Conservation (phyloP, 2,888 invertebrate species). For the Acanthosoma haemorrhoidale region DNA sequence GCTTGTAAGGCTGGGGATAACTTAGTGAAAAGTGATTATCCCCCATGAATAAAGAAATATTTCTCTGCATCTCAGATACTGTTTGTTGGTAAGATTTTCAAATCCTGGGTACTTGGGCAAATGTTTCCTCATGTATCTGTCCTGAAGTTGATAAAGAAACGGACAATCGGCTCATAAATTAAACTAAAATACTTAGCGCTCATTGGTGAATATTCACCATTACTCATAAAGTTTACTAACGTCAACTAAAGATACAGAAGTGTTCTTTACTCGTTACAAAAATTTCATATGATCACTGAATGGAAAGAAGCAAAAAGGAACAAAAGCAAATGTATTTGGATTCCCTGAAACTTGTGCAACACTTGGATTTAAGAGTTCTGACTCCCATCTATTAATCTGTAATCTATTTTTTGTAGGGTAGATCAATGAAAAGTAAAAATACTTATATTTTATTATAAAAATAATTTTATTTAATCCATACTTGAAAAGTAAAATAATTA, state of each 20-base stretch:
- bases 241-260: neutral
- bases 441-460: no score
- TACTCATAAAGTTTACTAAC: neutral
- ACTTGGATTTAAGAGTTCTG: neutral
- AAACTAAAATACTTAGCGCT: no score
- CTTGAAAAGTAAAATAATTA: no score
- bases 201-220: neutral
- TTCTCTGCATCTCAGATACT: neutral
- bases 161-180: no score
- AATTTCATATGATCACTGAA: neutral
- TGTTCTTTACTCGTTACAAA: neutral
- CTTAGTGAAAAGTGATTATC: constrained; percentile 2
- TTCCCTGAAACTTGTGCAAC: neutral
- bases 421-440: no score
- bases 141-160: no score
- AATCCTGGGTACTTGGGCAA: neutral
- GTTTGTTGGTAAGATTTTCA: constrained; percentile 12
- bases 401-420: constrained; percentile 35
- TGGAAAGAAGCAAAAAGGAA: neutral
- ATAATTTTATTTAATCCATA: no score
- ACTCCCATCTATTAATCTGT: neutral
- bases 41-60: neutral
- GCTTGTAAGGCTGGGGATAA: constrained; percentile 68
- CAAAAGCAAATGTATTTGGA: neutral
- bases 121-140: neutral